These are phyloP conservation scores for Neoscelio sp. DNA, from an alignment of 2,888 invertebrate genomes.

Conservation along the genomic window DNA sequence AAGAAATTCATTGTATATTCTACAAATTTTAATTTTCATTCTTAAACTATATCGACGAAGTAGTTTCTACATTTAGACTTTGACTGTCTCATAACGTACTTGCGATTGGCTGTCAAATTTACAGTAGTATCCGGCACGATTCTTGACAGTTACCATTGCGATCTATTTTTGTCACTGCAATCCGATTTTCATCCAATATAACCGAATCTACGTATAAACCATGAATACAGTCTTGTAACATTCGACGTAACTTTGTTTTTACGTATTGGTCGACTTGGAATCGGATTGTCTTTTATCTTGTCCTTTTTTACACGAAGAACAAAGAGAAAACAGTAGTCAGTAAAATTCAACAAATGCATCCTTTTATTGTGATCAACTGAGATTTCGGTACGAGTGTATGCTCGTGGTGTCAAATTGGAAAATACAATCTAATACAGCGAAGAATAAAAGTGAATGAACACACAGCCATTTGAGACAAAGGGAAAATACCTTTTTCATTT, in stretches of 20 bases:
- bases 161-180: too few species aligned
- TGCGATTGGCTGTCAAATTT: too few species aligned
- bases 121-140: too few species aligned
- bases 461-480: conserved; percentile 27
- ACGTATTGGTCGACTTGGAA: conserved; percentile 4
- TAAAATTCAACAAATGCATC: conserved; percentile 31
- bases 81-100: too few species aligned
- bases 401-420: conserved; percentile 34
- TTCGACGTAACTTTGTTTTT: conserved; percentile 19
- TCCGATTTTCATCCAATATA: too few species aligned
- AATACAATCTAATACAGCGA: conserved; percentile 35
- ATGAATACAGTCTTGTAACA: conserved; percentile 5
- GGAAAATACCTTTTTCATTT: conserved; percentile 13
- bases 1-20: too few species aligned
- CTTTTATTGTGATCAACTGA: conserved; percentile 40
- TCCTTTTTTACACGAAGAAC: conserved; percentile 10
- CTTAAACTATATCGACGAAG: too few species aligned
- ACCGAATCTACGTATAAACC: neutral
- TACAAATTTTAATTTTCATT: too few species aligned
- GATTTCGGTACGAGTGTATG: conserved; percentile 18
- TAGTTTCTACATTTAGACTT: too few species aligned
- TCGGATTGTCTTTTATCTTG: conserved; percentile 17
- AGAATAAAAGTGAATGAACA: conserved; percentile 33
- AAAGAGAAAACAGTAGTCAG: conserved; percentile 15
- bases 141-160: too few species aligned